Evolutionary conservation across 35 echinoderm and acorn worm species (phyloP).

Genomic region (Hemicentrotus pulcherrimus): DNA sequence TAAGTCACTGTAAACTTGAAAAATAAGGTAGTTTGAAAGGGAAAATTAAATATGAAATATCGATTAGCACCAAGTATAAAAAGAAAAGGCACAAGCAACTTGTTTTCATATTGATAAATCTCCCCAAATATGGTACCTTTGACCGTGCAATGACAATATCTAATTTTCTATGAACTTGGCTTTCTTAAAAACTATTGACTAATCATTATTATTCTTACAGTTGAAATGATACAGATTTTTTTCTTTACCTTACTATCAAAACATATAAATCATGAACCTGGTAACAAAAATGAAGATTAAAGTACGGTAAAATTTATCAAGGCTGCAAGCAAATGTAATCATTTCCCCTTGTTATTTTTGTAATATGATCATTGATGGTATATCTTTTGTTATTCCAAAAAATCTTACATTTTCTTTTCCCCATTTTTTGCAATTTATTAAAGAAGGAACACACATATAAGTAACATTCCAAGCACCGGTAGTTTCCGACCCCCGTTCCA

Average conservation of each 20-base stretch:
- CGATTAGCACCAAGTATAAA: slow-evolving; percentile 12
- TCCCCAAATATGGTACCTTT: not conserved
- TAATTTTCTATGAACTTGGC: too few relatives aligned
- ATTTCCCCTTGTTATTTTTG: too few relatives aligned
- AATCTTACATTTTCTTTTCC: too few relatives aligned
- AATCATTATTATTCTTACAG: not conserved
- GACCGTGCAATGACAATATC: not conserved
- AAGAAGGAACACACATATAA: too few relatives aligned
- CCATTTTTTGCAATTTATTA: too few relatives aligned
- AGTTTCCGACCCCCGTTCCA: too few relatives aligned
- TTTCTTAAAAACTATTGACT: not conserved
- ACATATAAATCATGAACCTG: not conserved
- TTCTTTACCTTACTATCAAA: not conserved
- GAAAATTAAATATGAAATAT: not conserved
- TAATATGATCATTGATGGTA: too few relatives aligned
- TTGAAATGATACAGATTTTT: not conserved
- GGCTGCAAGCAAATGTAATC: too few relatives aligned
- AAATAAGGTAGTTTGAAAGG: not conserved
- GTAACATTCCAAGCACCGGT: too few relatives aligned
- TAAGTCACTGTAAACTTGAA: not conserved
- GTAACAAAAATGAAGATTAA: too few relatives aligned
- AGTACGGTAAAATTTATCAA: too few relatives aligned
- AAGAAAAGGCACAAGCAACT: slow-evolving; percentile 17
- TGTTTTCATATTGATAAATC: not conserved
- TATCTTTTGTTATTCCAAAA: too few relatives aligned